Evolutionary conservation across 2,113 vertebrate species (phyloP).

Genomic region (Callionymus lyra): DNA sequence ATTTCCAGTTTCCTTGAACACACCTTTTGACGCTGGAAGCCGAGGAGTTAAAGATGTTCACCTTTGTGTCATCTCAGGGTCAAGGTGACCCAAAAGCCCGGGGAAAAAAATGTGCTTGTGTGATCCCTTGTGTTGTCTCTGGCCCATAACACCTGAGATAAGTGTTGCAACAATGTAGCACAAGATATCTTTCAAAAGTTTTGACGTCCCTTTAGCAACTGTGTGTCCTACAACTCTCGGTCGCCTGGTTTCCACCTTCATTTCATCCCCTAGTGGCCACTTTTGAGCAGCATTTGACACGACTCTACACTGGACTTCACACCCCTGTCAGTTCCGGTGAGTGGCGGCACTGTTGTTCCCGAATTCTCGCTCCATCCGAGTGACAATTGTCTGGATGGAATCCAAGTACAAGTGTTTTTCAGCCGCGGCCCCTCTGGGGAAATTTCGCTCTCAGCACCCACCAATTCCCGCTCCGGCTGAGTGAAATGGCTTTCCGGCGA

Average conservation of each 20-base stretch:
- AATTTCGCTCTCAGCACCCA: slow-evolving; percentile 46
- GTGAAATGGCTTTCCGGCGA: slow-evolving; percentile 39
- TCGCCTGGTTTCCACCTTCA: background rate
- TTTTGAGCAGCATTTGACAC: background rate
- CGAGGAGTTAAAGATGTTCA: too few species aligned
- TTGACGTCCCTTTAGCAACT: too few species aligned
- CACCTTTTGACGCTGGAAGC: too few species aligned
- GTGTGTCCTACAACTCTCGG: too few species aligned
- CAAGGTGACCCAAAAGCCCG: too few species aligned
- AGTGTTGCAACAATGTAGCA: too few species aligned
- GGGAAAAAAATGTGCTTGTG: too few species aligned
- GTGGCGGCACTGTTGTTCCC: slow-evolving; percentile 24
- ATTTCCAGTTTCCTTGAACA: too few species aligned
- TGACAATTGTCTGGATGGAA: slow-evolving; percentile 33
- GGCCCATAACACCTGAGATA: too few species aligned
- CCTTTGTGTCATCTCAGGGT: too few species aligned
- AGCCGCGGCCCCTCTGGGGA: slow-evolving; percentile 42
- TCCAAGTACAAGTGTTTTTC: slow-evolving; percentile 38
- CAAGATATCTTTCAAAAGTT: too few species aligned
- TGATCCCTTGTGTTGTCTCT: too few species aligned
- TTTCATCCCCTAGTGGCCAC: background rate
- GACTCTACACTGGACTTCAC: slow-evolving; percentile 2
- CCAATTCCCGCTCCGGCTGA: slow-evolving; percentile 22
- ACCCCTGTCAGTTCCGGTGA: slow-evolving; percentile 22
- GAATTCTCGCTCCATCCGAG: slow-evolving; percentile 16